Base-by-base conservation (phyloP, 2,888 invertebrate genomes). In the Drosophila eohydei region DNA sequence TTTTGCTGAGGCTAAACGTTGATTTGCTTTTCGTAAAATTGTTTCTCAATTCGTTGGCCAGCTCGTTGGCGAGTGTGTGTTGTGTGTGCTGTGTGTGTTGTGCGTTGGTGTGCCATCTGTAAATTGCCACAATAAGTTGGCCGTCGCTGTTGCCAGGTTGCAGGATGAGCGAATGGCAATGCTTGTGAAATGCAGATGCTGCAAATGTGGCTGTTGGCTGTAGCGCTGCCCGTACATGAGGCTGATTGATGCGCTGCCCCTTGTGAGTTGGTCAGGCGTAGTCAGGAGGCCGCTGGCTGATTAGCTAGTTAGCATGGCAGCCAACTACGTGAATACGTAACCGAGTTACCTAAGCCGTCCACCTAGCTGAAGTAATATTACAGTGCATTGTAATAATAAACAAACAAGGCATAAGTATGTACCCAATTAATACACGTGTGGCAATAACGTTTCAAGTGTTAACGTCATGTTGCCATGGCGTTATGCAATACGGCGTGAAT, bases 11-110 rank as follows among this genome's bases (percentile, higher is more conserved):
- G 62, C 74, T 84, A 84, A 88, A 82, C 88, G 83, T 71, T 89
- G 89, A 84, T 89, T 89, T 85, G 88, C 74, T 84, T 77, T 80
- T 65, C 52, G 70, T 65, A 65, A 89, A 84, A 84, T 84, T 84
- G 88, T 84, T 84, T 89, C 86, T 74, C 84, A 83, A 83, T 83
- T 86, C 78, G 82, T 74, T 81, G 81, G 46, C 61, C 59, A 61
- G 66, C 74, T 72, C 64, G 78, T 80, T 81, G 68, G 77, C 80
- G 62, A 66, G 30, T 21, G 30, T 43, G 30, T 40, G 14, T 41
- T 63, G 32, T 55, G 26, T 62, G 36, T 43, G 21, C 21, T 21
- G 40, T 58, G 36, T 32, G 40, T 50, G 44, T 43, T 51, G 51
- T 40, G 41, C 65, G 50, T 51, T 69, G 59, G 65, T 58, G 67